phyloP scores from a whole-genome alignment of 2,113 vertebrate genomes.

The Polypterus bichir region DNA sequence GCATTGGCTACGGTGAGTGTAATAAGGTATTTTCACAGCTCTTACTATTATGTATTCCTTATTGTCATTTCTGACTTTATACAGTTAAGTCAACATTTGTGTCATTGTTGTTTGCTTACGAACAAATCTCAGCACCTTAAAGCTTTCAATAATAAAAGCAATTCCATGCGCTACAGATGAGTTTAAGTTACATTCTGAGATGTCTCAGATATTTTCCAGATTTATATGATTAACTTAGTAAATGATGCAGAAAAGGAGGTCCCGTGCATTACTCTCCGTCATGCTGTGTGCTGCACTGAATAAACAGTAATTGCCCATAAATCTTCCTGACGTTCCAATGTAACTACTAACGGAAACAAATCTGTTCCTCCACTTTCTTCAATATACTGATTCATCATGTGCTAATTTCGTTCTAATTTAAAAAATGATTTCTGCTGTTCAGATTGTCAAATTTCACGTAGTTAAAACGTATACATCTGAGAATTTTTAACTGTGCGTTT shows the following conservation, averaged over 20 bases:
- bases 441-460: neutral
- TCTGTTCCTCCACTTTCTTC: slow-evolving; percentile 20
- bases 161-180: too few species aligned
- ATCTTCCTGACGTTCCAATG: slow-evolving; percentile 44
- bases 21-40: too few species aligned
- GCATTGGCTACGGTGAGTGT: too few species aligned
- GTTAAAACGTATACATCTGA: too few species aligned
- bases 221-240: slow-evolving; percentile 62
- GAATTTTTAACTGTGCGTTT: too few species aligned
- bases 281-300: slow-evolving; percentile 36
- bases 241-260: slow-evolving; percentile 51
- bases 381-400: slow-evolving; percentile 11
- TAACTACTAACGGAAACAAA: slow-evolving; percentile 37
- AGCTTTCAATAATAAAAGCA: too few species aligned
- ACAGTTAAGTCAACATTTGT: too few species aligned
- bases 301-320: slow-evolving; percentile 46
- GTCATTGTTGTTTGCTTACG: too few species aligned
- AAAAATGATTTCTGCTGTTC: neutral
- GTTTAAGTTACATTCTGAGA: too few species aligned
- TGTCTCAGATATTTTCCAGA: slow-evolving; percentile 17
- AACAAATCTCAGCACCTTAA: too few species aligned
- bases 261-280: slow-evolving; percentile 38
- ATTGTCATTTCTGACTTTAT: too few species aligned
- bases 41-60: too few species aligned
- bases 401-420: slow-evolving; percentile 1